Evolutionary conservation across 2,888 invertebrate species (phyloP).

Genomic region (Oasisia sp.): DNA sequence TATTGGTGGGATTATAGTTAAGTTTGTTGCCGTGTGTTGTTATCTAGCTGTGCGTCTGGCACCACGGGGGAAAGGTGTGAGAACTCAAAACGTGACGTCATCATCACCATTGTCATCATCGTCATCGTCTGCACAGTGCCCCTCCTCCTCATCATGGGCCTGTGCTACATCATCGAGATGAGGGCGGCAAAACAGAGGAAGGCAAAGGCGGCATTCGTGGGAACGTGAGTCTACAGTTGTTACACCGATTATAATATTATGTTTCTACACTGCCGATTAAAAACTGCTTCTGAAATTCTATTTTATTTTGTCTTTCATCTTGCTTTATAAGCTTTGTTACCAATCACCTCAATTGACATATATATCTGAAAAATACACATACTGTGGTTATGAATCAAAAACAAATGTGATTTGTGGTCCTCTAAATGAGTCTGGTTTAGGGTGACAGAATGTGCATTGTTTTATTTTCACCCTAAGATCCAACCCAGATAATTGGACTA

Average conservation of each 20-base stretch:
- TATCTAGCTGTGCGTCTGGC: background rate
- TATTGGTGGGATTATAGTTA: background rate
- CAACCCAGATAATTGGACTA: too few species aligned
- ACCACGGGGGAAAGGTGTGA: background rate
- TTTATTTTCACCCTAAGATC: too few species aligned
- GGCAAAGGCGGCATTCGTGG: background rate
- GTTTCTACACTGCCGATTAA: background rate
- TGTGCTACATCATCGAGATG: background rate
- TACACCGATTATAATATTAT: background rate
- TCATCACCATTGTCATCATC: background rate
- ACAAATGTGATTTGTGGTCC: too few species aligned
- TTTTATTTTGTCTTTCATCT: background rate
- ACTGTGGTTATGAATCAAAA: too few species aligned
- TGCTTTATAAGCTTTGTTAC: too few species aligned
- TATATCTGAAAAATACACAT: too few species aligned
- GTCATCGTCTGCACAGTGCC: background rate
- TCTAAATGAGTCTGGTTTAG: too few species aligned
- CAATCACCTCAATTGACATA: too few species aligned
- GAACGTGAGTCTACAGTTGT: background rate
- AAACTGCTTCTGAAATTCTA: background rate
- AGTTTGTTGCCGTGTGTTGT: background rate
- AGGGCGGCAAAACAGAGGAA: background rate
- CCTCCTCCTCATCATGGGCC: background rate
- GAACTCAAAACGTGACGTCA: background rate
- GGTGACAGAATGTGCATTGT: too few species aligned